Evolutionary conservation across 2,797 vertebrate genomes (phyloP), one percentile per base, ranked within the genome.

Genomic region (Myotis findleyi): DNA sequence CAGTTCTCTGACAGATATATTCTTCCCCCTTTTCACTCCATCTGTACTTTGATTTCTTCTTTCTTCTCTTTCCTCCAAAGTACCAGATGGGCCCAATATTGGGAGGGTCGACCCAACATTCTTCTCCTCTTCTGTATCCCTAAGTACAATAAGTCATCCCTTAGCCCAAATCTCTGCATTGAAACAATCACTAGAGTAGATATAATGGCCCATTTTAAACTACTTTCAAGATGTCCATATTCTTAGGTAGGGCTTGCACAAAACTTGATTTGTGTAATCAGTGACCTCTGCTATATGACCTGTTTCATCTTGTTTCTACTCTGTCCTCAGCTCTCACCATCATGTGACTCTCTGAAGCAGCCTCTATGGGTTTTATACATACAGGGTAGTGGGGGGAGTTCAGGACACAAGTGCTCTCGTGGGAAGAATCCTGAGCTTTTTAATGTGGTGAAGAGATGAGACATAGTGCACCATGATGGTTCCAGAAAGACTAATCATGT

Each of bases 401-500:
- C 30, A 91, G 64, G 59, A 72, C 20, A 57, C 36, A 92, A 33
- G 20, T 53, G 25, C 17, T 95, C 59, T 47, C 79, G 47, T 89
- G 83, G 25, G 95, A 97, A 93, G 80, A 91, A 73, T 76, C 73
- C 77, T 91, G 95, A 71, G 27, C 25, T 68, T 80, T 93, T 89
- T 51, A 72, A 53, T 91, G 59, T 68, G 44, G 30, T 87, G 36
- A 86, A 96, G 36, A 92, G 62, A 93, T 91, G 76, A 96, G 84
- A 21, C 84, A 49, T 18, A 89, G 51, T 68, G n/a, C 36, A 96
- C 86, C 81, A 27, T 86, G 73, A 88, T 95, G 84, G 57, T 92
- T 96, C 94, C 77, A 96, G 87, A 96, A 97, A 88, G 81, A 90
- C 57, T 88, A 86, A 92, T 94, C 85, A 90, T 92, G 86, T 90